Percentiles rank a stretch among this genome's conserved stretches.
Conservation (phyloP, 2,888 invertebrate species). For the Phengaris alcon region DNA sequence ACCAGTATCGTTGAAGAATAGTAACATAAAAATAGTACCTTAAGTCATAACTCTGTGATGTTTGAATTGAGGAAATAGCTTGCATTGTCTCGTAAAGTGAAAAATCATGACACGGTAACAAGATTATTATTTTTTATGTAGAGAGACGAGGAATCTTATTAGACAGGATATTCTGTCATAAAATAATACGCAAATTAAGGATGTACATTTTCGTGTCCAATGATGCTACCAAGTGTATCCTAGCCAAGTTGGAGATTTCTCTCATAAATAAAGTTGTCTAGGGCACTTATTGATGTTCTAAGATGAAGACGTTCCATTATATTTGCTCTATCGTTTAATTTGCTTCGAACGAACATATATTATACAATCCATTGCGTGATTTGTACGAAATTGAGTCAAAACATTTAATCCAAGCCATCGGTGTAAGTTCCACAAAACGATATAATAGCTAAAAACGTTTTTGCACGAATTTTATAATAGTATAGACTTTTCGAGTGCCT, state of each 20-base stretch:
- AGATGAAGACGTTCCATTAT: slow-evolving; percentile 47
- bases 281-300: slow-evolving; percentile 51
- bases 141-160: not conserved
- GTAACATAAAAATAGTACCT: slow-evolving; percentile 32
- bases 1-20: not conserved
- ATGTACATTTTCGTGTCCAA: slow-evolving; percentile 3
- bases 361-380: not conserved
- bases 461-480: slow-evolving; percentile 22
- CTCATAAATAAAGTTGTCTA: slow-evolving; percentile 65
- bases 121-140: slow-evolving; percentile 12
- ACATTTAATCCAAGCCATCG: not conserved
- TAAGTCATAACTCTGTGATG: slow-evolving; percentile 32
- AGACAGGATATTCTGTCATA: not conserved
- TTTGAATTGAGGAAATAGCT: slow-evolving; percentile 30
- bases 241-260: slow-evolving; percentile 49
- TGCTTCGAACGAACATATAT: not conserved
- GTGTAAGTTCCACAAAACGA: not conserved
- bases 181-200: slow-evolving; percentile 3
- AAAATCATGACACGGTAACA: not conserved
- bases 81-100: slow-evolving; percentile 12
- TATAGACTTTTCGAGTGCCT: slow-evolving; percentile 43
- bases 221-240: slow-evolving; percentile 36
- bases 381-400: not conserved
- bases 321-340: slow-evolving; percentile 3
- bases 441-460: slow-evolving; percentile 2